Percentiles rank a stretch among this genome's conserved stretches.
Evolutionary conservation across 2,888 invertebrate genomes (phyloP).

Genomic region (Folsomia manolachei): DNA sequence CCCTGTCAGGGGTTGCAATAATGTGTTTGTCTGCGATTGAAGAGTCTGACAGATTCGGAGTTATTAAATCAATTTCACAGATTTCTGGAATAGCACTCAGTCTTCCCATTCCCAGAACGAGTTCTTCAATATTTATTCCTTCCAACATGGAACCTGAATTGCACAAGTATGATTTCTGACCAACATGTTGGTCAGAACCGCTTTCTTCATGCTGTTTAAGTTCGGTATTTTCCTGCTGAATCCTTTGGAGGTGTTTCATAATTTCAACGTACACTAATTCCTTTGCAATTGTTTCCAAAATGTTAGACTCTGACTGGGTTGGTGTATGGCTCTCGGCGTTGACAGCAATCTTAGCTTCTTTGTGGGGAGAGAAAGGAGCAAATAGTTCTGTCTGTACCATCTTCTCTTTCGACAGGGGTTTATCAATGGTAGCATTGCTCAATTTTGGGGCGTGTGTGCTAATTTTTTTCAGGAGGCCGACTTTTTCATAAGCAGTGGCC

Average conservation of each 20-base stretch:
- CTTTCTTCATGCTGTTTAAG: background rate
- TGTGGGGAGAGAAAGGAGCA: background rate
- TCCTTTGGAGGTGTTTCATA: slow-evolving; percentile 14
- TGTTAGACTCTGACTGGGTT: background rate
- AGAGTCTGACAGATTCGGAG: slow-evolving; percentile 22
- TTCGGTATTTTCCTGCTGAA: background rate
- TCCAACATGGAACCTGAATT: background rate
- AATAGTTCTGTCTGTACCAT: background rate
- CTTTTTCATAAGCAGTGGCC: slow-evolving; percentile 24
- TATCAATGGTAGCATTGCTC: background rate
- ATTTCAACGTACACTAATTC: slow-evolving; percentile 38
- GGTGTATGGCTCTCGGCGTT: background rate
- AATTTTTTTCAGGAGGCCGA: slow-evolving; percentile 15
- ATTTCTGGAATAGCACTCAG: slow-evolving; percentile 17
- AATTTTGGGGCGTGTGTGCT: background rate
- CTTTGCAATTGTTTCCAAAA: slow-evolving; percentile 32
- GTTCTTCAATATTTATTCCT: slow-evolving; percentile 2
- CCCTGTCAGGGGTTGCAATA: background rate
- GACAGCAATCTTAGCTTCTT: too few relatives aligned
- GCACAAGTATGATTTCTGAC: background rate
- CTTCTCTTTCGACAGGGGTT: background rate
- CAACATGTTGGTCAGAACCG: background rate
- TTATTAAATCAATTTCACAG: slow-evolving; percentile 20
- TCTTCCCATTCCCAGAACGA: background rate
- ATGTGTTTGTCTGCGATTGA: slow-evolving; percentile 10